Conservation (phyloP, 2,113 vertebrate species). For the Petaurus breviceps region DNA sequence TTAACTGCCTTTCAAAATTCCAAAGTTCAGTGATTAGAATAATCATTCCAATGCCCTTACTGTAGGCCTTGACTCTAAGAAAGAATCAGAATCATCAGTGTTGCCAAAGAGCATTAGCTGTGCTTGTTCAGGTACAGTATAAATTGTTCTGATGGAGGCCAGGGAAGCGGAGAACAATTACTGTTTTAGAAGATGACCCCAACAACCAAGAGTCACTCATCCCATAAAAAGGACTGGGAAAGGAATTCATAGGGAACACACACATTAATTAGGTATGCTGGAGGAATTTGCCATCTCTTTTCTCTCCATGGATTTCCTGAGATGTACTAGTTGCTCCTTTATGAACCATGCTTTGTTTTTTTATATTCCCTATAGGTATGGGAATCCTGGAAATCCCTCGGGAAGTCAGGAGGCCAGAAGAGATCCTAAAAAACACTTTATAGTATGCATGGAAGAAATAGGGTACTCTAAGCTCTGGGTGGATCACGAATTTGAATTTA, state of each 20-base stretch:
- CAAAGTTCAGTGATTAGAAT: neutral
- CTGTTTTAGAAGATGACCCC: neutral
- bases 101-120: neutral
- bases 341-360: neutral
- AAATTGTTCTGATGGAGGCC: neutral
- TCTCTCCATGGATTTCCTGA: neutral
- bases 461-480: neutral
- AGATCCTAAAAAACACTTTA: neutral
- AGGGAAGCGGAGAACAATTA: neutral
- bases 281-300: slow-evolving; percentile 19
- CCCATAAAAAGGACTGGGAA: slow-evolving; percentile 38
- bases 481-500: neutral
- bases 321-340: neutral
- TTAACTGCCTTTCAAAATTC: neutral
- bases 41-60: neutral
- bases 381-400: neutral
- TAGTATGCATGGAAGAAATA: neutral
- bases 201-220: neutral
- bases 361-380: neutral
- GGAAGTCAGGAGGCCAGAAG: neutral
- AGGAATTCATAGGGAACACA: neutral
- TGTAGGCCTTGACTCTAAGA: neutral
- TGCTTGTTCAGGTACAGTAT: neutral
- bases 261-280: slow-evolving; percentile 32
- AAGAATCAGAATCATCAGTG: neutral